These are phyloP conservation scores for Pteruthius melanotis DNA, from an alignment of 2,113 vertebrate species.

Conservation along the genomic window DNA sequence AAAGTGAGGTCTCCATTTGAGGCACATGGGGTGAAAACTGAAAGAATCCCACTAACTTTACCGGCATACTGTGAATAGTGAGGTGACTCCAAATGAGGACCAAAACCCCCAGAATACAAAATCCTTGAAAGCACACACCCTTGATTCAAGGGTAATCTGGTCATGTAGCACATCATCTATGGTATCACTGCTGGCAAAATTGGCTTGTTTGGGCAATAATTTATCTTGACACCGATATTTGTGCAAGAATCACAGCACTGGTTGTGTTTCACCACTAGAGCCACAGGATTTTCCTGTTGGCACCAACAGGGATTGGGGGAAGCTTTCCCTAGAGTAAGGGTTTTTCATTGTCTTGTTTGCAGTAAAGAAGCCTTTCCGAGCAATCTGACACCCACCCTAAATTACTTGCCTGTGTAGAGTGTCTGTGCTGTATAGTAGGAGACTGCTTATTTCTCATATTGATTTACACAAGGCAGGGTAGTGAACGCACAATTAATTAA, in stretches of 20 bases:
- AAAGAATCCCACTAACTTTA: neutral
- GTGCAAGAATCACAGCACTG: neutral
- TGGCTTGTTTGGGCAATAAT: neutral
- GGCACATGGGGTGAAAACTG: neutral
- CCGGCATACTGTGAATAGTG: neutral
- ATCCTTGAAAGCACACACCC: neutral
- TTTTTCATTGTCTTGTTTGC: conserved; percentile 31
- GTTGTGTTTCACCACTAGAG: neutral
- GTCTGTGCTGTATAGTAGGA: conserved; percentile 58
- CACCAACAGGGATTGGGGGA: neutral
- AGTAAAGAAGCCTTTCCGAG: conserved; percentile 60
- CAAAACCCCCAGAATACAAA: neutral
- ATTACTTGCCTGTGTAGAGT: conserved; percentile 66
- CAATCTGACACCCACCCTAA: conserved; percentile 70
- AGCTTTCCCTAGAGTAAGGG: neutral
- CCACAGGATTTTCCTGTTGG: neutral
- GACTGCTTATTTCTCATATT: conserved; percentile 74
- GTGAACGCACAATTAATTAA: conserved; percentile 83
- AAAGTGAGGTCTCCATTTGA: fast-evolving
- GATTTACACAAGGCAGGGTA: conserved; percentile 76
- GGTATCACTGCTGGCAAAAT: neutral
- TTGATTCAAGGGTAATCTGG: neutral
- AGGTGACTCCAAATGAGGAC: neutral
- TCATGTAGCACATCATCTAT: neutral
- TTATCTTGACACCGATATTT: neutral